phyloP scores from a whole-genome alignment of 2,888 invertebrate species.

The Panorpa germanica region DNA sequence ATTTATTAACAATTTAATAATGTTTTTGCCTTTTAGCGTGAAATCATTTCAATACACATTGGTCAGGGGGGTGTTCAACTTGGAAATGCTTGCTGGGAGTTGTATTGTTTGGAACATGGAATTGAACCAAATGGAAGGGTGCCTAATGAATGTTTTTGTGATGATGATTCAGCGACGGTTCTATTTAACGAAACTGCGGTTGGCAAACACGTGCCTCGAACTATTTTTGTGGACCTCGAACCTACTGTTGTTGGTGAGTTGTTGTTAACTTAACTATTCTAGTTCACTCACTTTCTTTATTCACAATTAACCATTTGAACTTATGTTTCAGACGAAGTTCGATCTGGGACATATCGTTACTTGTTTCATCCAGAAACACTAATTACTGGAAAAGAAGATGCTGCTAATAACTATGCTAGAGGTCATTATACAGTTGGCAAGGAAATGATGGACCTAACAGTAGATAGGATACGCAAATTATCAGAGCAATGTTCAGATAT shows the following conservation, averaged over 20 bases:
- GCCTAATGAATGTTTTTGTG: constrained; percentile 25
- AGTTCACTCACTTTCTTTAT: too few species aligned
- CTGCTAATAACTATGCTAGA: too few species aligned
- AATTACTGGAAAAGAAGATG: constrained; percentile 63
- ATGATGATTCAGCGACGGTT: too few species aligned
- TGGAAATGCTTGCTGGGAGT: constrained; percentile 56
- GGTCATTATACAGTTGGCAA: constrained; percentile 65
- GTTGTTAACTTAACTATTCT: too few species aligned
- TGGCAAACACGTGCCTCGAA: constrained; percentile 70
- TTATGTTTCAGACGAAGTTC: too few species aligned
- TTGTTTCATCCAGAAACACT: constrained; percentile 65
- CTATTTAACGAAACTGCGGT: too few species aligned
- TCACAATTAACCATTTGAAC: too few species aligned
- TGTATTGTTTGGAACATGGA: constrained; percentile 54
- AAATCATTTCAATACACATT: constrained; percentile 62
- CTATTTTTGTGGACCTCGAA: constrained; percentile 71
- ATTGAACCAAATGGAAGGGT: constrained; percentile 55
- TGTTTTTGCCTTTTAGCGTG: constrained; percentile 53
- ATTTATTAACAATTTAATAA: too few species aligned
- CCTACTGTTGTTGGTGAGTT: constrained; percentile 59
- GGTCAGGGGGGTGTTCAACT: constrained; percentile 66
- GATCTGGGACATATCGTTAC: constrained; percentile 49
- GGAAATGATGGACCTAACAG: constrained; percentile 45
- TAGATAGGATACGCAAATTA: constrained; percentile 48
- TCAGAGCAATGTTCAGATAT: constrained; percentile 54